Percentiles rank a stretch among this genome's conserved stretches.
These are phyloP conservation scores for Lamellibrachia luymesi DNA, from an alignment of 1,140 invertebrate species.

Conservation along the genomic window DNA sequence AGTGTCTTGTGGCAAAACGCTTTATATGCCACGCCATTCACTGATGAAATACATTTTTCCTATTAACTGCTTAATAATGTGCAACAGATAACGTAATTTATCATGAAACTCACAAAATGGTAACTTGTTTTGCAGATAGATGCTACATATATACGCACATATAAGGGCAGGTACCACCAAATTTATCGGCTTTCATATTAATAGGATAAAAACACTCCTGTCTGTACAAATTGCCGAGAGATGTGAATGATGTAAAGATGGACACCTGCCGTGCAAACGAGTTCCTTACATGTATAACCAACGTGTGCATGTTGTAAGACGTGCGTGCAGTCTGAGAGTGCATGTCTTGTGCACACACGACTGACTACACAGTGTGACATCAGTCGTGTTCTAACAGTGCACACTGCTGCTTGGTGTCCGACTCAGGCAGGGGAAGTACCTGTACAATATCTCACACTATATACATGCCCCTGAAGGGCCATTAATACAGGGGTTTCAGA, in stretches of 20 bases:
- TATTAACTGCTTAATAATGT: too few species aligned
- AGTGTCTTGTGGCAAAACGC: too few species aligned
- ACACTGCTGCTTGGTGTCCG: too few species aligned
- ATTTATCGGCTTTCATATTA: neutral
- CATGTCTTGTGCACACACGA: neutral
- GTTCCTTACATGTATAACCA: neutral
- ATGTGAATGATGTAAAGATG: neutral
- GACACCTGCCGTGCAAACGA: neutral
- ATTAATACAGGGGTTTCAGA: neutral
- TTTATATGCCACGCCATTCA: too few species aligned
- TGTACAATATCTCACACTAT: neutral
- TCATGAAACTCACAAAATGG: too few species aligned
- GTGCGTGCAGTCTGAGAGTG: neutral
- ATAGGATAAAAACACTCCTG: neutral
- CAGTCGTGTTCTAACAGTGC: neutral
- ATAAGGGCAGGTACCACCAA: neutral
- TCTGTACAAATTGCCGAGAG: neutral
- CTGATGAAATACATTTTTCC: too few species aligned
- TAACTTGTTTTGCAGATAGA: too few species aligned
- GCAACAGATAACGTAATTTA: too few species aligned
- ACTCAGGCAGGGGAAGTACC: neutral
- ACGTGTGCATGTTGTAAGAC: too few species aligned
- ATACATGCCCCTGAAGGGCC: neutral
- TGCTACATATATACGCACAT: neutral
- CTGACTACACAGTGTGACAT: neutral